These are phyloP conservation scores for Pelochelys cantorii DNA, from an alignment of 2,797 vertebrate genomes.

Conservation along the genomic window DNA sequence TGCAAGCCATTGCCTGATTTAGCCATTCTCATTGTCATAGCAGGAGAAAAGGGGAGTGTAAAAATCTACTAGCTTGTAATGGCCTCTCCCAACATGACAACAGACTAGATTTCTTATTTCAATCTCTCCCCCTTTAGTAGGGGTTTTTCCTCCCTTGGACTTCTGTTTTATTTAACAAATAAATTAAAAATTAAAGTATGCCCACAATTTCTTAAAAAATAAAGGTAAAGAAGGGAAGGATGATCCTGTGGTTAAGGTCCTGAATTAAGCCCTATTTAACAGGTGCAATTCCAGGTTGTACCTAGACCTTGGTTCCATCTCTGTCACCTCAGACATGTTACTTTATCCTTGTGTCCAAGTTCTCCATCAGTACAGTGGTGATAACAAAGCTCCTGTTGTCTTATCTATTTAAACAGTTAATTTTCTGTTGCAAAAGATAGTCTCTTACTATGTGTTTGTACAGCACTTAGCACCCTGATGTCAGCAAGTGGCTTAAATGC, in stretches of 20 bases:
- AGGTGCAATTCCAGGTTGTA: neutral
- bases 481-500: neutral
- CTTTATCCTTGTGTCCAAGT: neutral
- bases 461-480: neutral
- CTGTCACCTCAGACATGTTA: neutral
- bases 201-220: neutral
- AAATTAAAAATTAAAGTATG: neutral
- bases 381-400: neutral
- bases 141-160: too few species aligned
- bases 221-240: neutral
- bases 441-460: neutral
- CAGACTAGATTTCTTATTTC: too few species aligned
- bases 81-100: too few species aligned
- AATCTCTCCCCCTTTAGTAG: too few species aligned
- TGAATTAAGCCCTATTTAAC: neutral
- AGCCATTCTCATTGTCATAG: too few species aligned
- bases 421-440: neutral
- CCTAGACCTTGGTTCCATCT: neutral
- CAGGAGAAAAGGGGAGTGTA: too few species aligned
- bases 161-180: neutral
- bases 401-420: neutral
- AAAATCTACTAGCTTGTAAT: too few species aligned
- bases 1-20: too few species aligned
- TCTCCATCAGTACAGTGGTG: neutral
- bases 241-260: neutral